phyloP scores from a whole-genome alignment of 1,140 invertebrate genomes.

The Ptiloglossa arizonensis region DNA sequence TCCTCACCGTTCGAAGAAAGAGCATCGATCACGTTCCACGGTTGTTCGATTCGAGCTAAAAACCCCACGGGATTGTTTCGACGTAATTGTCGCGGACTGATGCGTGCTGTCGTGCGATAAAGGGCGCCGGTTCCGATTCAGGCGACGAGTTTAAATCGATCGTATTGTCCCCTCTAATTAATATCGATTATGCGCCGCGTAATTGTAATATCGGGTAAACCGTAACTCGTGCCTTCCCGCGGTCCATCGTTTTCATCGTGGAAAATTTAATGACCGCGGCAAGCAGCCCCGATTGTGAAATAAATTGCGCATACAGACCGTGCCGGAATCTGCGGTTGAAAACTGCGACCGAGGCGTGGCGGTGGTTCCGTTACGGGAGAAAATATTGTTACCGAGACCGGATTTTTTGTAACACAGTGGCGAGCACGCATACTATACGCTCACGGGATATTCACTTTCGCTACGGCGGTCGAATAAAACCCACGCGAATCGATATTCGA shows the following conservation, averaged over 20 bases:
- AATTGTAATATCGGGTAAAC: conserved; percentile 31
- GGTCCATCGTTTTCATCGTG: background rate
- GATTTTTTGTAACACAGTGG: conserved; percentile 26
- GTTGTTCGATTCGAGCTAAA: background rate
- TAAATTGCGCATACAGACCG: conserved; percentile 21
- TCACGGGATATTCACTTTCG: conserved; percentile 39
- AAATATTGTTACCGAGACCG: conserved; percentile 21
- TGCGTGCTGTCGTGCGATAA: conserved; percentile 7
- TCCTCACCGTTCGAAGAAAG: no score
- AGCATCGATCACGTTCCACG: background rate
- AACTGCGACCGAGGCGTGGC: background rate
- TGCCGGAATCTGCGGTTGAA: background rate
- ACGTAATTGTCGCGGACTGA: background rate
- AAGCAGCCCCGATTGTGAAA: conserved; percentile 9
- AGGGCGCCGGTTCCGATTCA: conserved; percentile 4
- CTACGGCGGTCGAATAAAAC: conserved; percentile 4
- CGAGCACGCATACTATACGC: no score
- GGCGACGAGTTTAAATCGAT: conserved; percentile 5
- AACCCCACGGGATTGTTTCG: background rate
- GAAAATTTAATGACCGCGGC: conserved; percentile 31
- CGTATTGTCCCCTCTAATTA: conserved; percentile 37
- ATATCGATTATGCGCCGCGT: conserved; percentile 18
- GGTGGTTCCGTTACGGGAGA: background rate
- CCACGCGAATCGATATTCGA: conserved; percentile 35
- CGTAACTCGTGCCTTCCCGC: background rate